A percentile compares a stretch with the other conserved stretches of the same genome.
These are phyloP conservation scores for Campylomormyrus tamandua DNA, from an alignment of 2,113 vertebrate genomes.

Conservation along the genomic window DNA sequence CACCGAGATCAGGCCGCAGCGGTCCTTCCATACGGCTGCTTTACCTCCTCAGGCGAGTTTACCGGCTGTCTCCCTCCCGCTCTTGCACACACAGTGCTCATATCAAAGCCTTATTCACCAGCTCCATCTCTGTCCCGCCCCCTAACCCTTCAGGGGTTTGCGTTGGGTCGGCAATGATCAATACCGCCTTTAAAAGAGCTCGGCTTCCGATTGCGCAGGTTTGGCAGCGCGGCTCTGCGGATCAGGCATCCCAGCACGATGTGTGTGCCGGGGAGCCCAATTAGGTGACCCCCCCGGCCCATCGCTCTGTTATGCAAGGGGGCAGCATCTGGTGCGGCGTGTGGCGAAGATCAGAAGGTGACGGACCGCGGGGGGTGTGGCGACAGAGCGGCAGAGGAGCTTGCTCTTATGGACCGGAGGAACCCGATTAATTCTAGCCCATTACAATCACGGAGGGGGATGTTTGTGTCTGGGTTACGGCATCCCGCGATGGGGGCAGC, in stretches of 20 bases:
- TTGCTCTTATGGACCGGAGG: not conserved
- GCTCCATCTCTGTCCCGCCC: constrained; percentile 45
- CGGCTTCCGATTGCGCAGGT: constrained; percentile 46
- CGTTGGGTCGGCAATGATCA: constrained; percentile 48
- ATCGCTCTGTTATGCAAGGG: not conserved
- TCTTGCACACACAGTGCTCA: constrained; percentile 38
- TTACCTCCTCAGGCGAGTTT: not conserved
- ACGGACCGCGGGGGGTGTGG: not conserved
- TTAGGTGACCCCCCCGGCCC: not conserved
- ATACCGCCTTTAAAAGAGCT: constrained; percentile 43
- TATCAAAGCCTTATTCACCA: constrained; percentile 42
- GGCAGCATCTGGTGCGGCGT: no score
- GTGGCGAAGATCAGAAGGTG: not conserved
- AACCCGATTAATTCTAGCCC: not conserved
- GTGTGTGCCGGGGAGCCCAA: no score
- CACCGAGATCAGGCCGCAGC: not conserved
- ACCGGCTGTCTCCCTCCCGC: not conserved
- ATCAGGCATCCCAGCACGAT: not conserved
- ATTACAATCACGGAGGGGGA: not conserved
- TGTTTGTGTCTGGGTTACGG: not conserved
- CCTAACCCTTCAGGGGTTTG: constrained; percentile 47
- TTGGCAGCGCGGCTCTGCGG: constrained; percentile 32
- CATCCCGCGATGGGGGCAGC: not conserved
- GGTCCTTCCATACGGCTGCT: not conserved
- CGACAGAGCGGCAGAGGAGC: not conserved